Conservation (phyloP, 2,113 vertebrate genomes). For the Megaceryle maxima region DNA sequence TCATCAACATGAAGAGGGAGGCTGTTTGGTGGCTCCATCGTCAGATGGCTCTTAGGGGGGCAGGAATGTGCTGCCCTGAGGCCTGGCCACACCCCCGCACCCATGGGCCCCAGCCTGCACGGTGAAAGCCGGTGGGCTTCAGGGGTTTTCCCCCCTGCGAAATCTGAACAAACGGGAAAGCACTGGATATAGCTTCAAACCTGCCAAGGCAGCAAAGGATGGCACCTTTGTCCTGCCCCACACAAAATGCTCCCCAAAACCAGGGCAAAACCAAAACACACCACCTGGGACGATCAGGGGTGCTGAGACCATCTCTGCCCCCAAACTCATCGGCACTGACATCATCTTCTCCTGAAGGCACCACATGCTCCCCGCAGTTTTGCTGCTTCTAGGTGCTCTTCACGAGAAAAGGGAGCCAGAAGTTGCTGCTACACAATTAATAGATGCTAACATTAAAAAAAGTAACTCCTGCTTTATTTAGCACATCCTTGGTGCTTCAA, state of each 20-base stretch:
- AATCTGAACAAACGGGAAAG: not conserved
- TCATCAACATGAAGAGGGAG: slow-evolving; percentile 53
- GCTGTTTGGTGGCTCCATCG: slow-evolving; percentile 33
- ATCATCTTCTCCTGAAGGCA: not conserved
- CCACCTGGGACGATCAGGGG: rapidly evolving
- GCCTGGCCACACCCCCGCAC: not conserved
- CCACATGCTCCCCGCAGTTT: not conserved
- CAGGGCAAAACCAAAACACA: not conserved
- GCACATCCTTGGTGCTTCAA: not conserved
- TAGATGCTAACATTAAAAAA: not conserved
- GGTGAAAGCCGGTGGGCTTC: not conserved
- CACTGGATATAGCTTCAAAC: not conserved
- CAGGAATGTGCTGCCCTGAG: slow-evolving; percentile 14
- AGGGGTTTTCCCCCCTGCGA: not conserved
- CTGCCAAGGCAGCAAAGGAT: not conserved
- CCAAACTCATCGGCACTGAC: not conserved
- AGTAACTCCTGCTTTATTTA: not conserved
- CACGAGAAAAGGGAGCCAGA: not conserved
- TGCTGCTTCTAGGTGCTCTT: not conserved
- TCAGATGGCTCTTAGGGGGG: slow-evolving; percentile 28
- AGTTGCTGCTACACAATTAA: not conserved
- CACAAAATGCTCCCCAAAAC: rapidly evolving
- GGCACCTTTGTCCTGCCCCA: not conserved
- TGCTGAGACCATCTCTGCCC: not conserved
- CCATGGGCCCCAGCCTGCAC: rapidly evolving